Evolutionary conservation across 2,797 vertebrate genomes (phyloP), one percentile per base, ranked within the genome.

Genomic region (Melanotaenia boesemani): DNA sequence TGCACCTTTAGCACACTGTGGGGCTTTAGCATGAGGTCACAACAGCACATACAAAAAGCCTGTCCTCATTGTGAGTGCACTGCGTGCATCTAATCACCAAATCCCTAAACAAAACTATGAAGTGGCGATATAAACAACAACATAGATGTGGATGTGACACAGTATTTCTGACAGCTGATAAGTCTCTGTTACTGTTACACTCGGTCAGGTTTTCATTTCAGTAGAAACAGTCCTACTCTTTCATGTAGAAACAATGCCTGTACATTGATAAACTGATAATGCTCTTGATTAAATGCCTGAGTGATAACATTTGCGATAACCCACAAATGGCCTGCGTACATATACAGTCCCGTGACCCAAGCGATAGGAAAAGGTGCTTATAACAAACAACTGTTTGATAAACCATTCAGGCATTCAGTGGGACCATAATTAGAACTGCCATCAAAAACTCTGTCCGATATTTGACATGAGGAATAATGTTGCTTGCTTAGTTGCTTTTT

Each of bases 1-100:
- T 48, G 10, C 48, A 3, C 13, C 64, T 72, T 73, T 20, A 66
- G 34, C 2, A 10, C 6, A 1, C 22, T 11, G 5, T 8, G 6
- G 20, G 18, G 18, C 8, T 24, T 26, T 22, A 2, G 50, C 46
- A 26, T 26, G 10, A 9, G 26, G 36, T 59, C 70, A 80, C 41
- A 46, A 15, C 16, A 32, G n/a, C 28, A 58, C n/a, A 37, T 50
- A 64, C 18, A 59, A 54, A 64, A 26, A 46, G 30, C n/a, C 11
- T 7, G 8, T 63, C 16, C 10, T 74, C 54, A 70, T 65, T 79
- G 39, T 44, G 32, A 9, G 5, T 18, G 55, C 18, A 63, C 2
- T 4, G 1, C 20, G 16, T 22, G 28, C 50, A 82, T 88, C 88
- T 90, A 83, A 91, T 92, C 87, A 72, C n/a, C 56, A 67, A 74